Percentiles rank a stretch among this genome's conserved stretches.
phyloP scores from a whole-genome alignment of 2,888 invertebrate species.

The Ophonus ardosiacus region DNA sequence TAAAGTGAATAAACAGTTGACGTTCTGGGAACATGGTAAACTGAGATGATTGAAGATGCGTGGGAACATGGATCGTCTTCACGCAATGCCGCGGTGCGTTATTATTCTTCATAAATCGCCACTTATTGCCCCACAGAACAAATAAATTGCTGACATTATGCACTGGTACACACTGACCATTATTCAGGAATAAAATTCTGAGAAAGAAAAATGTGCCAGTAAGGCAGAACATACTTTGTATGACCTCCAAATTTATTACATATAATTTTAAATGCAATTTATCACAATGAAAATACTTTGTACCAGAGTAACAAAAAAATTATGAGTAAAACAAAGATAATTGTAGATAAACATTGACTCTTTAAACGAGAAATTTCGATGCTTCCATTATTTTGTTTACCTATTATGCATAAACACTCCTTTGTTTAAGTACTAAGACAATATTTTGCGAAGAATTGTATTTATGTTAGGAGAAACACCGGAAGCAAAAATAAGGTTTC shows the following conservation, averaged over 20 bases:
- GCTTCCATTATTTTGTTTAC: constrained; percentile 48
- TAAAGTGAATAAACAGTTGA: constrained; percentile 42
- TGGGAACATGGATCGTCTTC: constrained; percentile 36
- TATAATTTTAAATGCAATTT: no score
- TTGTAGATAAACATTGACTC: constrained; percentile 39
- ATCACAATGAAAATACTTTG: no score
- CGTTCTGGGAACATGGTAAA: constrained; percentile 17
- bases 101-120: constrained; percentile 56
- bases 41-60: constrained; percentile 33
- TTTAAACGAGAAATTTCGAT: constrained; percentile 47
- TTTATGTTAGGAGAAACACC: constrained; percentile 49
- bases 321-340: neutral
- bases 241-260: neutral
- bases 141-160: constrained; percentile 40
- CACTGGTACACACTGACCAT: neutral
- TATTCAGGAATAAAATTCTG: neutral
- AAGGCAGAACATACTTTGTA: neutral
- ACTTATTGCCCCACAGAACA: constrained; percentile 42
- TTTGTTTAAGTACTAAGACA: constrained; percentile 51
- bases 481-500: constrained; percentile 42
- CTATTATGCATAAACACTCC: constrained; percentile 36
- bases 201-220: neutral
- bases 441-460: constrained; percentile 49
- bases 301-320: no score
- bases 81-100: constrained; percentile 44